Conservation (phyloP, 1,140 invertebrate species). For the Drosophila sp. region DNA sequence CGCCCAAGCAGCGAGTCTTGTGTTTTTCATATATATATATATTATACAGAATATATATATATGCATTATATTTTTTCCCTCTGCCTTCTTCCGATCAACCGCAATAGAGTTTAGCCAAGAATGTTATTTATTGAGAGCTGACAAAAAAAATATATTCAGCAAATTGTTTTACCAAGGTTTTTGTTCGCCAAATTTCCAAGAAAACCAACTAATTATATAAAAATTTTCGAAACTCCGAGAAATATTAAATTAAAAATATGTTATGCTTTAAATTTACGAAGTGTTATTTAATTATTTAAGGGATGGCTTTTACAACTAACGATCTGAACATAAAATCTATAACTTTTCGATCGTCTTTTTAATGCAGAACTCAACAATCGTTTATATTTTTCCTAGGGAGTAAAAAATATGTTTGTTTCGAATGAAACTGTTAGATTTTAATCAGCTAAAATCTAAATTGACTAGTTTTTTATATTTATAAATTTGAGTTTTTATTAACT, state of each 20-base stretch:
- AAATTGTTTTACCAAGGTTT: constrained; percentile 12
- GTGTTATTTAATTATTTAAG: neutral
- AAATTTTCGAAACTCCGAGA: constrained; percentile 8
- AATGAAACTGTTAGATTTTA: too few species aligned
- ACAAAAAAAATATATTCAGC: constrained; percentile 13
- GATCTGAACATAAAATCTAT: too few species aligned
- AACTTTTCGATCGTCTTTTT: too few species aligned
- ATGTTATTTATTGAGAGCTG: constrained; percentile 57
- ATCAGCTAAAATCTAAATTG: too few species aligned
- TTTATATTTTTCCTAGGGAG: too few species aligned
- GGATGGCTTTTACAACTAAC: too few species aligned
- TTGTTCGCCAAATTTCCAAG: constrained; percentile 26
- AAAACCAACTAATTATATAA: neutral
- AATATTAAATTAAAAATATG: constrained; percentile 17
- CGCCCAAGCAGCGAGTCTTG: constrained; percentile 36
- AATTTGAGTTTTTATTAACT: too few species aligned
- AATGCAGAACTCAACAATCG: too few species aligned
- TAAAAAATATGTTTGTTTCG: too few species aligned
- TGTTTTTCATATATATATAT: constrained; percentile 16
- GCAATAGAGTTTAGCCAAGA: constrained; percentile 33
- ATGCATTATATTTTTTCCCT: constrained; percentile 9
- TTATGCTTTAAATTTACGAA: constrained; percentile 12
- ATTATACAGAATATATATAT: constrained; percentile 14
- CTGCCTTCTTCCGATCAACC: constrained; percentile 7
- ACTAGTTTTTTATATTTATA: too few species aligned